These are phyloP conservation scores for Arizona elegans DNA, from an alignment of 2,113 vertebrate genomes.

Conservation along the genomic window DNA sequence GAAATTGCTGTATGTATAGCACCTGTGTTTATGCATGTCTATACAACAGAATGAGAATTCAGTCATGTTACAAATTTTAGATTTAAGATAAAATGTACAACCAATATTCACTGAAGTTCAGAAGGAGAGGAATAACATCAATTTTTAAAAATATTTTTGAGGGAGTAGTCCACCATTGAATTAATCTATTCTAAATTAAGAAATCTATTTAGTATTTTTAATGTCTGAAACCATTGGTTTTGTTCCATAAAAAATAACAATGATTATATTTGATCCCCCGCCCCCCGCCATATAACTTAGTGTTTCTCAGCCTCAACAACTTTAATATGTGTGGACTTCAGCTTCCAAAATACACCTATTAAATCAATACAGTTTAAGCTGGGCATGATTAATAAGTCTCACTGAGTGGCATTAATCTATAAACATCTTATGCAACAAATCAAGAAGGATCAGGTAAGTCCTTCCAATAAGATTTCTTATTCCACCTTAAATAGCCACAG, in stretches of 20 bases:
- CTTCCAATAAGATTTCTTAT: not conserved
- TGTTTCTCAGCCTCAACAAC: not conserved
- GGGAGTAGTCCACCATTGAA: not conserved
- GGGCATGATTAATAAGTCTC: not conserved
- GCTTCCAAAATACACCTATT: not conserved
- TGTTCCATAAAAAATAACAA: not conserved
- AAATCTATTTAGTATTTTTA: not conserved
- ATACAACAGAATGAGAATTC: not conserved
- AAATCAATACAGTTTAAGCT: not conserved
- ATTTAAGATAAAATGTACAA: not conserved
- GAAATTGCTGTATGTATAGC: not conserved
- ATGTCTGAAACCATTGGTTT: not conserved
- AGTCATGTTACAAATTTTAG: not conserved
- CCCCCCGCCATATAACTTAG: not conserved
- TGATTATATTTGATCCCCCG: not conserved
- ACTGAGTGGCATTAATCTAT: not conserved
- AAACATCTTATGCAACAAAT: not conserved
- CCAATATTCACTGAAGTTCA: not conserved
- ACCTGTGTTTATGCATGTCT: not conserved
- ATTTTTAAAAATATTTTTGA: not conserved
- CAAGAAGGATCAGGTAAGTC: not conserved
- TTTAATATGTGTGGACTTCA: not conserved
- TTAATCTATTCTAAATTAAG: not conserved
- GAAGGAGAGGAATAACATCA: not conserved
- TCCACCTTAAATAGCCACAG: not conserved